phyloP scores from a whole-genome alignment of 2,113 vertebrate genomes.

The Tupaia chinensis region DNA sequence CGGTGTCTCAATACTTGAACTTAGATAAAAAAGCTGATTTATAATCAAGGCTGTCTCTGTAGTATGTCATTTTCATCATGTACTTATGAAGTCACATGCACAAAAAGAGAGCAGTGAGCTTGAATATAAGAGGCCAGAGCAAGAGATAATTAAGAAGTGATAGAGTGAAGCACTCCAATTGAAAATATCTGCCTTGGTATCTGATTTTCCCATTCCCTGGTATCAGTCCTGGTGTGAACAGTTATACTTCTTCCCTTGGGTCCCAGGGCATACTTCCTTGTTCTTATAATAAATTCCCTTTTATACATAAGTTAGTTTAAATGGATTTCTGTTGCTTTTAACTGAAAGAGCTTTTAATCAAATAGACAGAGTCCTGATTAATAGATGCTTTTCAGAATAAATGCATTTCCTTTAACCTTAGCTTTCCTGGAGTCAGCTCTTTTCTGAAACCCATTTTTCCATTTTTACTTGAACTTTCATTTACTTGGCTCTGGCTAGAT shows the following conservation, averaged over 20 bases:
- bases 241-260: not conserved
- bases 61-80: not conserved
- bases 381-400: slow-evolving; percentile 80
- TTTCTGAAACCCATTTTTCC: slow-evolving; percentile 70
- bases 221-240: not conserved
- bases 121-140: not conserved
- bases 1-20: not conserved
- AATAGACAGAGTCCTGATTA: slow-evolving; percentile 79
- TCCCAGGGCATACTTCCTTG: not conserved
- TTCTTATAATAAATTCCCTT: slow-evolving; percentile 72
- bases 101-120: not conserved
- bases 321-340: slow-evolving; percentile 79
- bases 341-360: slow-evolving; percentile 77
- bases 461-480: slow-evolving; percentile 68
- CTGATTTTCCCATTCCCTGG: not conserved
- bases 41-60: not conserved
- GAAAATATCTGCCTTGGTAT: not conserved
- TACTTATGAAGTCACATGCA: not conserved
- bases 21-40: slow-evolving; percentile 37
- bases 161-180: fast-evolving
- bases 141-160: not conserved
- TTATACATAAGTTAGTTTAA: slow-evolving; percentile 72
- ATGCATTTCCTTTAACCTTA: slow-evolving; percentile 75
- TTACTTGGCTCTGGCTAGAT: slow-evolving; percentile 53
- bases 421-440: slow-evolving; percentile 76